phyloP scores from a whole-genome alignment of 2,888 invertebrate genomes.

The Drosophila rellima region DNA sequence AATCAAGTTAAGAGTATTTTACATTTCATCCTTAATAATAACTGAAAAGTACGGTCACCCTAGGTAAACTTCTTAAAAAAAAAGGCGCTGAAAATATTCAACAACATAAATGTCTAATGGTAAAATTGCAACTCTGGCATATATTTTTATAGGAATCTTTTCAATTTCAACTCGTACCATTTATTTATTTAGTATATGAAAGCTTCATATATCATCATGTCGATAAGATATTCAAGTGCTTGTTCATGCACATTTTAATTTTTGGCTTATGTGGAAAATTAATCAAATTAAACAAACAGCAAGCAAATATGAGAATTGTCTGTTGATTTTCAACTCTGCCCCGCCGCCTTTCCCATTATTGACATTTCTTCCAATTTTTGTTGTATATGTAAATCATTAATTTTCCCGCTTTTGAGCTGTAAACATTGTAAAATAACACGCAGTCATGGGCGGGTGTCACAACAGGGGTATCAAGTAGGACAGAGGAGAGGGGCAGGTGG shows the following conservation, averaged over 20 bases:
- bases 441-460: constrained; percentile 8
- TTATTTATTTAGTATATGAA: background rate
- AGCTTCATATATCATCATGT: constrained; percentile 4
- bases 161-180: background rate
- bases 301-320: constrained; percentile 9
- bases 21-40: background rate
- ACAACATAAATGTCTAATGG: too few species aligned
- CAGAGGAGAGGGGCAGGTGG: background rate
- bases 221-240: constrained; percentile 18
- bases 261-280: constrained; percentile 47
- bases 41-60: background rate
- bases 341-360: too few species aligned
- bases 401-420: constrained; percentile 20
- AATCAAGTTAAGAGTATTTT: background rate
- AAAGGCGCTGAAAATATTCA: background rate
- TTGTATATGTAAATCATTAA: constrained; percentile 16
- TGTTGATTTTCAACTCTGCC: background rate
- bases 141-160: background rate
- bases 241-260: constrained; percentile 15
- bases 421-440: constrained; percentile 37
- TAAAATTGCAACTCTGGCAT: background rate
- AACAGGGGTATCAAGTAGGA: constrained; percentile 3
- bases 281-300: constrained; percentile 60
- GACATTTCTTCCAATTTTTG: background rate
- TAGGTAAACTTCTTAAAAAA: background rate